Conservation (phyloP, 2,797 vertebrate genomes). For the Lerista edwardsae region DNA sequence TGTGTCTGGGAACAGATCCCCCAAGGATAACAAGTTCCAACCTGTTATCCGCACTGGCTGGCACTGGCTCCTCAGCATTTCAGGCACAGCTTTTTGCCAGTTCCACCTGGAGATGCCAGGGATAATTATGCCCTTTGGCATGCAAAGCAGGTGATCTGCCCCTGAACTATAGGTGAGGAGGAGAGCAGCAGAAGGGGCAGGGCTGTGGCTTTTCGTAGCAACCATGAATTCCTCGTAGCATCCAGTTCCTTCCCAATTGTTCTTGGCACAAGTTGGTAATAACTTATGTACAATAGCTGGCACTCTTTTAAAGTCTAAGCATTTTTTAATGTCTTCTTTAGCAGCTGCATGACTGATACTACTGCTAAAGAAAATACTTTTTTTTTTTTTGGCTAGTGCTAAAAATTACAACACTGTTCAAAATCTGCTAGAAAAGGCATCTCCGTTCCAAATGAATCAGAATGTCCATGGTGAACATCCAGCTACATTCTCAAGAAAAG, state of each 20-base stretch:
- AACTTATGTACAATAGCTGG: background rate
- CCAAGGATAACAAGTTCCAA: too few relatives aligned
- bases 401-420: constrained; percentile 48
- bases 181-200: too few relatives aligned
- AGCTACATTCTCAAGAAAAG: constrained; percentile 49
- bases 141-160: too few relatives aligned
- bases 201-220: background rate
- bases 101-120: too few relatives aligned
- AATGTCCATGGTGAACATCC: constrained; percentile 37
- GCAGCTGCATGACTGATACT: background rate
- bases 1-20: too few relatives aligned
- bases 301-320: background rate
- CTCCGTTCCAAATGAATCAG: constrained; percentile 49
- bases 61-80: too few relatives aligned
- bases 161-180: background rate
- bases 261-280: background rate
- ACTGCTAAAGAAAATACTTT: constrained; percentile 16
- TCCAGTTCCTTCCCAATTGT: background rate
- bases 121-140: too few relatives aligned
- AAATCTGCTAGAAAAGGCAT: constrained; percentile 53
- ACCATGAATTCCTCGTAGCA: background rate
- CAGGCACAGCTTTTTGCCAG: too few relatives aligned
- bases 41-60: too few relatives aligned
- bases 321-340: constrained; percentile 3
- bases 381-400: background rate